Conservation (phyloP, 1,140 invertebrate genomes). For the Neodiprion pinetum region DNA sequence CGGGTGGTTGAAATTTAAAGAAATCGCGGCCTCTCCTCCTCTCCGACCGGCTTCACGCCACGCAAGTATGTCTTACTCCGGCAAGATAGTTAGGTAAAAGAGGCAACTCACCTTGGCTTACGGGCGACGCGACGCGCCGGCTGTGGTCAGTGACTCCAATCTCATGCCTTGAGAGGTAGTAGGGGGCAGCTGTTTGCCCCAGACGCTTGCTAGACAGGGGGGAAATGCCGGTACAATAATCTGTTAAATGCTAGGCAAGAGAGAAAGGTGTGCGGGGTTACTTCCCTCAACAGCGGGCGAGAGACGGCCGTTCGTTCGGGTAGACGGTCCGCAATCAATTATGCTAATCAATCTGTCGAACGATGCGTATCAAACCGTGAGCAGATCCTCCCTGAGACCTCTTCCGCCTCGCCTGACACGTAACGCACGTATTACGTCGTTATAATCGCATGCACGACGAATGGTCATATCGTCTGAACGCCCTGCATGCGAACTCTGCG, state of each 20-base stretch:
- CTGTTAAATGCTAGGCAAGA: background rate
- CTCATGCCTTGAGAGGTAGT: background rate
- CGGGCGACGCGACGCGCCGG: background rate
- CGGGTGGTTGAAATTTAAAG: background rate
- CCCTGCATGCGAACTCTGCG: too few species aligned
- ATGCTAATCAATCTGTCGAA: constrained; percentile 2
- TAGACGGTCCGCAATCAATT: background rate
- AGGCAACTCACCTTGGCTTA: background rate
- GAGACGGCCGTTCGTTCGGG: background rate
- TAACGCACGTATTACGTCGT: too few species aligned
- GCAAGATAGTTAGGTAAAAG: constrained; percentile 8
- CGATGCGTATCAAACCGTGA: background rate
- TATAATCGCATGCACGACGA: too few species aligned
- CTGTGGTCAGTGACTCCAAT: background rate
- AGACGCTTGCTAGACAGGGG: constrained; percentile 6
- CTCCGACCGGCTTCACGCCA: constrained; percentile 6
- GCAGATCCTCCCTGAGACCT: too few species aligned
- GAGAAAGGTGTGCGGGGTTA: background rate
- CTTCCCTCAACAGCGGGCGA: background rate
- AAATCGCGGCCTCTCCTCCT: background rate
- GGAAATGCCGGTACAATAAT: background rate
- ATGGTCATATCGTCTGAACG: too few species aligned
- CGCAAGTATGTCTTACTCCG: background rate
- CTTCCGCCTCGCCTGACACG: too few species aligned
- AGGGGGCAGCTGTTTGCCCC: constrained; percentile 2